Base-by-base conservation (phyloP, 2,113 vertebrate genomes). In the Leuciscus idus region DNA sequence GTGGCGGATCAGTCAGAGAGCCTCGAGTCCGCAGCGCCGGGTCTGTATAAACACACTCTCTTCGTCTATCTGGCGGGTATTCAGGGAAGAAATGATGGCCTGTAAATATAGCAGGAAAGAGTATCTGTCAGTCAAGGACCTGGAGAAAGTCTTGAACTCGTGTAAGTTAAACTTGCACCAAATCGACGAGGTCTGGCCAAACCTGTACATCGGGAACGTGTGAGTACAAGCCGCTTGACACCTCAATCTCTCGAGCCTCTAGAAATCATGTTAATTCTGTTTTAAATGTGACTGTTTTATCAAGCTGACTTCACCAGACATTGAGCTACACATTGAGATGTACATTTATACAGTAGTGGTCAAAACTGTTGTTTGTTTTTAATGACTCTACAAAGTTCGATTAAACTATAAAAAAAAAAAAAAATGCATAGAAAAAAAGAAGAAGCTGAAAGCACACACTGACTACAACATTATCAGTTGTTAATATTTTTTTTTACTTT, bases 181-280 rank as follows among this genome's bases (percentile, higher is more conserved):
- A 61, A 79, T 95, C 66, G 95, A 95, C 39, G 95, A 96, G 92
- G 96, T 95, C 72, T 94, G 94, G 95, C 94, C 95, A 62, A 94
- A 95, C 85, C 91, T 96, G 81, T 95, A 84, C 91, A 93, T 93
- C 81, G 94, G 95, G 43, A 92, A 95, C 84, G 93, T 94, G 95
- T 95, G 94, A 95, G 96, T 96, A 92, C 81, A 48, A 2, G 23
- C 17, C 15, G 6, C 57, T 30, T 26, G 11, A 8, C 55, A 8
- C 50, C 11, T 13, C 8, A 52, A 17, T 52, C 33, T 68, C 39
- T 81, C 50, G 8, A 6, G 19, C 23, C 36, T 46, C 21, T 46
- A 23, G 8, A 48, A 23, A 46, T 43, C 33, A 46, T 7, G 6
- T 48, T 74, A 23, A 26, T 15, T 1, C 3, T 21, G 15, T 19